phyloP scores from a whole-genome alignment of 2,888 invertebrate species.

The Morpho deidamia region DNA sequence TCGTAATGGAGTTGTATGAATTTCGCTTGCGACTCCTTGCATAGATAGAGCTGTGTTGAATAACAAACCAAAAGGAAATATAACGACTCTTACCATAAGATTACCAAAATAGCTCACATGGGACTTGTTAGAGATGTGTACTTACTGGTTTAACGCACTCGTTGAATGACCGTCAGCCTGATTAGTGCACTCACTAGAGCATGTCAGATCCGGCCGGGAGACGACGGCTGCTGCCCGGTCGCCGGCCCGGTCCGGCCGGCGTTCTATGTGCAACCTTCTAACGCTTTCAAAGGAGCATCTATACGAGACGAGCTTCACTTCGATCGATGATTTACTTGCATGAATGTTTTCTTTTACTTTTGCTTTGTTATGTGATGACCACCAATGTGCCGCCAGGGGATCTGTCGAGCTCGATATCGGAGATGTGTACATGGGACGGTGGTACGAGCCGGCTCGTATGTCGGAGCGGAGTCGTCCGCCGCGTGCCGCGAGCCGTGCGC shows the following conservation, averaged over 20 bases:
- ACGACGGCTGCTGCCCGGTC: conserved; percentile 26
- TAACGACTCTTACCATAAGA: conserved; percentile 47
- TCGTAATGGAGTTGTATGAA: neutral
- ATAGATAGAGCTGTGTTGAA: conserved; percentile 52
- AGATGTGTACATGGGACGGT: conserved; percentile 32
- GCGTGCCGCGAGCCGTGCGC: conserved; percentile 31
- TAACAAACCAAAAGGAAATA: conserved; percentile 78
- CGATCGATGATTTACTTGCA: conserved; percentile 54
- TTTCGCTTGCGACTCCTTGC: conserved; percentile 70
- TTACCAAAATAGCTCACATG: conserved; percentile 50
- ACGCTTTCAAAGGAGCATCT: conserved; percentile 49
- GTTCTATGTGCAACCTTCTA: conserved; percentile 44
- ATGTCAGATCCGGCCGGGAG: conserved; percentile 42
- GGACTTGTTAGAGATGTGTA: conserved; percentile 58
- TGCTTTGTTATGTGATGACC: conserved; percentile 75
- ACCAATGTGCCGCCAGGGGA: conserved; percentile 62
- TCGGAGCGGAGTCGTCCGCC: neutral
- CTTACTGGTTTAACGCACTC: conserved; percentile 67
- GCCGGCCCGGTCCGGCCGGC: conserved; percentile 30
- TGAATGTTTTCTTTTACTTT: conserved; percentile 75
- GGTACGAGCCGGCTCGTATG: neutral
- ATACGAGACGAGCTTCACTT: conserved; percentile 59
- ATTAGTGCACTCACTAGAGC: conserved; percentile 67
- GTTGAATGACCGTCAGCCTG: conserved; percentile 74
- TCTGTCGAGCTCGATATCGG: conserved; percentile 51